A percentile compares a stretch with the other conserved stretches of the same genome.
phyloP scores from a whole-genome alignment of 1,140 invertebrate species.

The Lycorma delicatula region DNA sequence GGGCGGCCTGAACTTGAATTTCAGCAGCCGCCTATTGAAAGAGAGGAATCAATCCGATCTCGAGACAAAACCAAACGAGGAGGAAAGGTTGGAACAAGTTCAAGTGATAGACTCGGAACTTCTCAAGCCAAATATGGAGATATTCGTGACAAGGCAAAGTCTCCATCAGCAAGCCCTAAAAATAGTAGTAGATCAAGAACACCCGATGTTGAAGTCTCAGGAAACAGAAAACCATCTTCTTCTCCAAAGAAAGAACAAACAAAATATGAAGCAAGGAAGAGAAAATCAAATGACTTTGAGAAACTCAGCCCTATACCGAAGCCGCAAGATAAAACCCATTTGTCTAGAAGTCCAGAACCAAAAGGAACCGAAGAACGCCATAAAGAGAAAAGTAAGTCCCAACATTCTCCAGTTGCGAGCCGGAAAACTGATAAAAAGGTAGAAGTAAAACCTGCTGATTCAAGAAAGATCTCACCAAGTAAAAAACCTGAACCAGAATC shows the following conservation, averaged over 20 bases:
- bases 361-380: constrained; percentile 8
- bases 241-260: constrained; percentile 11
- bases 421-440: constrained; percentile 58
- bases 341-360: constrained; percentile 2
- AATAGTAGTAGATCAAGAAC: constrained; percentile 35
- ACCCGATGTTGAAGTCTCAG: constrained; percentile 12
- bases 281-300: constrained; percentile 31
- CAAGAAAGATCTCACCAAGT: background rate
- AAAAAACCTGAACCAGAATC: constrained; percentile 11
- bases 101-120: constrained; percentile 53
- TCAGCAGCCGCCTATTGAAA: constrained; percentile 59
- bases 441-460: constrained; percentile 14
- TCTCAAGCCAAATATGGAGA: constrained; percentile 51
- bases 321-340: constrained; percentile 6
- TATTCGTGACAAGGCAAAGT: constrained; percentile 38
- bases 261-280: constrained; percentile 29
- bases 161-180: constrained; percentile 38
- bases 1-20: constrained; percentile 63
- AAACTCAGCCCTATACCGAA: constrained; percentile 18
- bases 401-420: constrained; percentile 51
- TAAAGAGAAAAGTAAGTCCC: constrained; percentile 31
- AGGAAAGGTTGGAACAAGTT: constrained; percentile 28
- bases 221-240: background rate
- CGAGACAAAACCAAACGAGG: constrained; percentile 26
- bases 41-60: constrained; percentile 59